A percentile compares a stretch with the other conserved stretches of the same genome.
phyloP scores from a whole-genome alignment of 2,888 invertebrate species.

The Eulithis prunata region DNA sequence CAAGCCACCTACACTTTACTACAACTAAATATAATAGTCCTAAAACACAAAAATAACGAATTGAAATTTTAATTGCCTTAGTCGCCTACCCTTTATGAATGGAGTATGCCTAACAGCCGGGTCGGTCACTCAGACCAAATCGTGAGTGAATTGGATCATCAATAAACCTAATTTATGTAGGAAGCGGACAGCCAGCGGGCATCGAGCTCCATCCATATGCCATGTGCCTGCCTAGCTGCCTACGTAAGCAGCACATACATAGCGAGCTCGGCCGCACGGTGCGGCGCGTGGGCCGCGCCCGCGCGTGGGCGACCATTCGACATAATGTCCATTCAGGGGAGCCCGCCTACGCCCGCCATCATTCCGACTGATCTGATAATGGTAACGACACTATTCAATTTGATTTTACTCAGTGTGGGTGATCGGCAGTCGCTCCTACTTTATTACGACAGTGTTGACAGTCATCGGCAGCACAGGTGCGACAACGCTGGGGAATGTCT shows the following conservation, averaged over 20 bases:
- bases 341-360: slow-evolving; percentile 61
- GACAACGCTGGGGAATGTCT: slow-evolving; percentile 39
- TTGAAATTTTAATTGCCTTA: not conserved
- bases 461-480: slow-evolving; percentile 38
- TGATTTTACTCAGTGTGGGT: slow-evolving; percentile 54
- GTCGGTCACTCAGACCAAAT: slow-evolving; percentile 46
- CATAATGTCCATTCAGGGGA: slow-evolving; percentile 72
- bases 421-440: slow-evolving; percentile 38
- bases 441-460: slow-evolving; percentile 45
- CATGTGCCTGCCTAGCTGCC: slow-evolving; percentile 11
- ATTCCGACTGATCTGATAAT: slow-evolving; percentile 64
- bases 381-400: slow-evolving; percentile 58
- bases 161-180: slow-evolving; percentile 52
- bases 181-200: slow-evolving; percentile 43
- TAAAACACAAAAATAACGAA: too few relatives aligned
- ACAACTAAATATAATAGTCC: too few relatives aligned
- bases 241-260: slow-evolving; percentile 10
- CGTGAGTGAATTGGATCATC: slow-evolving; percentile 53
- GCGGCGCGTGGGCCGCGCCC: slow-evolving; percentile 50
- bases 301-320: slow-evolving; percentile 54
- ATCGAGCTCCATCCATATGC: slow-evolving; percentile 17
- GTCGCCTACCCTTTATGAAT: slow-evolving; percentile 35
- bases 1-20: too few relatives aligned
- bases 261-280: slow-evolving; percentile 28
- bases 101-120: slow-evolving; percentile 30